These are phyloP conservation scores for Leptinotarsa texana DNA, from an alignment of 1,140 invertebrate species.

Conservation along the genomic window DNA sequence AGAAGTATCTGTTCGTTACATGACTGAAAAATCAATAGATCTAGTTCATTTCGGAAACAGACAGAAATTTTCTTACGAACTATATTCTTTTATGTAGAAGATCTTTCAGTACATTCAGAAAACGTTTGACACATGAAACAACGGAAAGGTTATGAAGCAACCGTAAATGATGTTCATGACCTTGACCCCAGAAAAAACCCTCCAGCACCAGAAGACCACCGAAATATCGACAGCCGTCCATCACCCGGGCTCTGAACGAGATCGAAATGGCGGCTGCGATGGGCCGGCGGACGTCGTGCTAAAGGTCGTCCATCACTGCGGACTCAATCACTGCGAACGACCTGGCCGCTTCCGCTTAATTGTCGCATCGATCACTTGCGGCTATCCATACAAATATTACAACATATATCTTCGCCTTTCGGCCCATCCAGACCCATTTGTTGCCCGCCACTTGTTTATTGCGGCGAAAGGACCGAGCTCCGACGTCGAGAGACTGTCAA, in stretches of 20 bases:
- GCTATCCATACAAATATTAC: conserved; percentile 25
- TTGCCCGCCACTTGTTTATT: conserved; percentile 19
- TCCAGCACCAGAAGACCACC: too few species aligned
- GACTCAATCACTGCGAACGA: conserved; percentile 30
- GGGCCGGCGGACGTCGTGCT: neutral
- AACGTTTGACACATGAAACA: too few species aligned
- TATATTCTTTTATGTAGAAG: too few species aligned
- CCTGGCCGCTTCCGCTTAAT: conserved; percentile 23
- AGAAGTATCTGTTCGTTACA: too few species aligned
- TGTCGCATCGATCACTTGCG: conserved; percentile 28
- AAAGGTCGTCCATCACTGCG: conserved; percentile 25
- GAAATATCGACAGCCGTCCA: conserved; percentile 2
- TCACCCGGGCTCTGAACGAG: conserved; percentile 5
- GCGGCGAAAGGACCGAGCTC: conserved; percentile 5
- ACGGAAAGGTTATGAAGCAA: too few species aligned
- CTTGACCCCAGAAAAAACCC: too few species aligned
- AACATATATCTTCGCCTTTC: conserved; percentile 26
- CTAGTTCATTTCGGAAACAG: too few species aligned
- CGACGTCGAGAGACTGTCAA: neutral
- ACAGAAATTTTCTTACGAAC: too few species aligned
- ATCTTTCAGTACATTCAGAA: too few species aligned
- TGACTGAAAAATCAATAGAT: too few species aligned
- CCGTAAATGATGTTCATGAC: too few species aligned
- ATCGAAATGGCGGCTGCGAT: conserved; percentile 4
- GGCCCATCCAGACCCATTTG: conserved; percentile 15